Conservation (phyloP, 2,113 vertebrate genomes). For the Apus apus region DNA sequence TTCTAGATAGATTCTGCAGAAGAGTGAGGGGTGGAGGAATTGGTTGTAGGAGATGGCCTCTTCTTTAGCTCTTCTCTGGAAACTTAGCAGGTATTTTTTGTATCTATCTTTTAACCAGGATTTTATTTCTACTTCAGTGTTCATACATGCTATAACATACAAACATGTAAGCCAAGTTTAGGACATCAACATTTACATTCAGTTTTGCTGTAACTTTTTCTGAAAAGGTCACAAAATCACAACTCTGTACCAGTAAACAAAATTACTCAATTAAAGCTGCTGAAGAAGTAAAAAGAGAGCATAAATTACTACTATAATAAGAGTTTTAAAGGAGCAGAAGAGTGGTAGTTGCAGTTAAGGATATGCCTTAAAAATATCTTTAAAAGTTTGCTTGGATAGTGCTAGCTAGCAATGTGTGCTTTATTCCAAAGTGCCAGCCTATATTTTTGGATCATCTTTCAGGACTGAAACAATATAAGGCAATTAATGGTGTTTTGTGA, state of each 20-base stretch:
- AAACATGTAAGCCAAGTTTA: neutral
- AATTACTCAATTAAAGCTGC: neutral
- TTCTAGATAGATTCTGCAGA: neutral
- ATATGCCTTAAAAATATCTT: neutral
- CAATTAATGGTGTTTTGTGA: slow-evolving; percentile 54
- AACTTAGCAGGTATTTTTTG: neutral
- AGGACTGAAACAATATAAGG: slow-evolving; percentile 10
- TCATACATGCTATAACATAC: neutral
- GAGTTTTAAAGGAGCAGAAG: neutral
- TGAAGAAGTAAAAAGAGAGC: neutral
- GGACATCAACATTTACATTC: neutral
- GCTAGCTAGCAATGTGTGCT: neutral
- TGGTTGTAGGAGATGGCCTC: neutral
- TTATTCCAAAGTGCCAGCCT: neutral
- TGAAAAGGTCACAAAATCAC: slow-evolving; percentile 1
- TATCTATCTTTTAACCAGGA: neutral
- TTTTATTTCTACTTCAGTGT: neutral
- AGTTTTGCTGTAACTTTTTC: slow-evolving; percentile 2
- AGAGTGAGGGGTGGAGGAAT: neutral
- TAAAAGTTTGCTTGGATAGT: neutral
- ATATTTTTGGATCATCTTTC: slow-evolving; percentile 28
- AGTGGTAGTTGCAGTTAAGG: neutral
- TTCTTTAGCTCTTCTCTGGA: neutral
- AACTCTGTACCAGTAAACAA: neutral
- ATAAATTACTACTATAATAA: neutral